Evolutionary conservation across 2,888 invertebrate genomes (phyloP), one percentile per base, ranked within the genome.

Genomic region (Noctua janthina): DNA sequence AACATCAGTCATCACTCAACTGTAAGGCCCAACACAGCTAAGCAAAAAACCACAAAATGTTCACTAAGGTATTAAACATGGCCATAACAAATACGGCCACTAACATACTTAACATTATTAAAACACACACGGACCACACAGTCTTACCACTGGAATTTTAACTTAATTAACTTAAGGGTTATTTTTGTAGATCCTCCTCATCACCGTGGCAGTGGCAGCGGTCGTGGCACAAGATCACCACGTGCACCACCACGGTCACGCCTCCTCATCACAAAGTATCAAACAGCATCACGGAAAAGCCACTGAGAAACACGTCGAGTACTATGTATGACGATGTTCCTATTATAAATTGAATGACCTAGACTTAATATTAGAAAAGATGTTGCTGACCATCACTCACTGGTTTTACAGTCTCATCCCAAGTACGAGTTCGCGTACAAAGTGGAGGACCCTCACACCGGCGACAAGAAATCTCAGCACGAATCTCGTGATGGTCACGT

Each of bases 401-500:
- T 46, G 11, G 11, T 46, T 46, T 59, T 66, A 6, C 78, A 92
- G 92, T 86, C 89, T 75, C 94, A 95, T 75, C 95, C 96, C 23
- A 95, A 95, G 85, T 96, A 96, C 91, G 94, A 94, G 83, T 96
- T 93, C 90, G 94, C 93, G 78, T 96, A 96, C 89, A 95, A 95
- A 80, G 96, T 96, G 49, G 90, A 92, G 85, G 96, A 96, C 90
- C 92, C 93, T 56, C 95, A 96, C 90, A 96, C 96, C 84, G 96
- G 96, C 29, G 97, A 97, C 91, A 91, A 93, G 87, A 93, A 93
- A 89, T 90, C 90, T 69, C 93, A 93, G 84, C 49, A 49, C 5
- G 49, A 49, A 49, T 3, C 49, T 49, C 49, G 49, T 49, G 49
- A 49, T 49, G 49, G 49, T 49, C 49, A 49, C 15, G 89, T 90